Evolutionary conservation across 2,113 vertebrate genomes (phyloP).

Genomic region (Verasper variegatus): DNA sequence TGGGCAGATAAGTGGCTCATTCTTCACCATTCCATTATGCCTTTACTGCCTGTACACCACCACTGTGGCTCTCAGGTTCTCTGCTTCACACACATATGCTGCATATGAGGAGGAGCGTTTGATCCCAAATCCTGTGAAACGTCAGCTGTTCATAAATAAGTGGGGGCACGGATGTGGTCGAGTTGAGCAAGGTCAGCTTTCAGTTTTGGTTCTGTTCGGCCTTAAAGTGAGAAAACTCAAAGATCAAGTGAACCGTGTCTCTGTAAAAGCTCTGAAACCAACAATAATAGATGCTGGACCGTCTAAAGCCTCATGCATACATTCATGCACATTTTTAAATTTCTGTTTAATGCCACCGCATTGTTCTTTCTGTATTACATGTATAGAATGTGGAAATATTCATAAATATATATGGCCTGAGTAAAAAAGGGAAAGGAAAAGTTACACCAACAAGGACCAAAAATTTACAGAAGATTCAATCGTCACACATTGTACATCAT

Average conservation of each 20-base stretch:
- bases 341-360: no score
- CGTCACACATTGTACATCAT: no score
- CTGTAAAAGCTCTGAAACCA: no score
- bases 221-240: neutral
- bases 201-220: neutral
- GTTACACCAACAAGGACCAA: no score
- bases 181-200: neutral
- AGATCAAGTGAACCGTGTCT: no score
- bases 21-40: slow-evolving; percentile 59
- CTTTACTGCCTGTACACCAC: slow-evolving; percentile 19
- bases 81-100: slow-evolving; percentile 29
- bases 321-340: no score
- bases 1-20: slow-evolving; percentile 71
- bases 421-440: no score
- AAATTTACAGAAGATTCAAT: no score
- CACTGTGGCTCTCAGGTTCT: slow-evolving; percentile 26
- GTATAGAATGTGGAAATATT: no score
- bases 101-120: slow-evolving; percentile 10
- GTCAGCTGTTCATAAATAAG: slow-evolving; percentile 15
- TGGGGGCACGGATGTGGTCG: neutral
- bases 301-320: no score
- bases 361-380: no score
- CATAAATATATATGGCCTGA: no score
- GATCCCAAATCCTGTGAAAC: slow-evolving; percentile 13
- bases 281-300: neutral